phyloP scores from a whole-genome alignment of 2,113 vertebrate genomes.

The Larimichthys polyactis region DNA sequence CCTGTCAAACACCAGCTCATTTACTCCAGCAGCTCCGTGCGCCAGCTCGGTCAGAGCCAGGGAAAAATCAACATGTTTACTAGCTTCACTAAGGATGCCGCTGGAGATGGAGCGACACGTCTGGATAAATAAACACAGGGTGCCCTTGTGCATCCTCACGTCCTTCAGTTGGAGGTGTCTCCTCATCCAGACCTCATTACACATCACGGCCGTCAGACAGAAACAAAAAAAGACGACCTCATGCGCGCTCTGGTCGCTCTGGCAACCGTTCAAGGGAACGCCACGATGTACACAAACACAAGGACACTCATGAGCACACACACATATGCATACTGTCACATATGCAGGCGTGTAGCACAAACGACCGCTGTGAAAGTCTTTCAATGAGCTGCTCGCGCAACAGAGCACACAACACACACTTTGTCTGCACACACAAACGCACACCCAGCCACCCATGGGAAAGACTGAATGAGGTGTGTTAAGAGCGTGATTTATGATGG shows the following conservation, averaged over 20 bases:
- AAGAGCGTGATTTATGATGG: constrained; percentile 55
- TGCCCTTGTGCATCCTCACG: constrained; percentile 21
- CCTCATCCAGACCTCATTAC: constrained; percentile 32
- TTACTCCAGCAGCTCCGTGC: constrained; percentile 45
- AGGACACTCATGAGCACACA: neutral
- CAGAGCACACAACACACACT: constrained; percentile 42
- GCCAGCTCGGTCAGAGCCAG: constrained; percentile 42
- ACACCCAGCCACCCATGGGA: constrained; percentile 33
- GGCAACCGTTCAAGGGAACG: constrained; percentile 15
- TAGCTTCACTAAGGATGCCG: constrained; percentile 32
- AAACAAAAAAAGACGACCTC: constrained; percentile 14
- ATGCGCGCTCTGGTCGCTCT: constrained; percentile 4
- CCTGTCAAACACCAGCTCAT: constrained; percentile 59
- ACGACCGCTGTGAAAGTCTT: constrained; percentile 1
- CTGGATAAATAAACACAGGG: constrained; percentile 54
- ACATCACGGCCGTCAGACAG: neutral
- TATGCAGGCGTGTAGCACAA: neutral
- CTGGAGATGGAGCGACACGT: constrained; percentile 37
- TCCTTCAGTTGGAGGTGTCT: constrained; percentile 28
- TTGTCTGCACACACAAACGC: constrained; percentile 35
- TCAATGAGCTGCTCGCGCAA: constrained; percentile 36
- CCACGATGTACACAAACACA: constrained; percentile 3
- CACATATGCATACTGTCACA: constrained; percentile 30
- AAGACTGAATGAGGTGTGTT: constrained; percentile 50
- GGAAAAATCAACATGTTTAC: constrained; percentile 76